Evolutionary conservation across 1,140 invertebrate genomes (phyloP), one percentile per base, ranked within the genome.

Genomic region (Littorina saxatilis): DNA sequence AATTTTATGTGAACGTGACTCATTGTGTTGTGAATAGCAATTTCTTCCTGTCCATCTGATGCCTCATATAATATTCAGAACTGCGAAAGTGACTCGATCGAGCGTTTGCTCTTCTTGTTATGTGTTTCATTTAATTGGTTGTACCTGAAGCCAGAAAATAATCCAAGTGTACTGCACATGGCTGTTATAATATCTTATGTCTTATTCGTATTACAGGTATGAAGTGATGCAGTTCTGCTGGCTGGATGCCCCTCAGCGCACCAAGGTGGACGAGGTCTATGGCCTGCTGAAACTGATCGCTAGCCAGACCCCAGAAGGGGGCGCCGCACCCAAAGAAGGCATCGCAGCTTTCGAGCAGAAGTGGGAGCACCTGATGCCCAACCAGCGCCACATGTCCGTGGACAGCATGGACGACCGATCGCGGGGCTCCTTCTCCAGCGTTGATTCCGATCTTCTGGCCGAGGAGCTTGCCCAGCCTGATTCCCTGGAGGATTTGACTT

Each of bases 151-250:
- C n/a, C n/a, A n/a, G n/a, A n/a, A n/a, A n/a, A n/a, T n/a, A n/a
- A n/a, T n/a, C n/a, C n/a, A n/a, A n/a, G n/a, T n/a, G n/a, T n/a
- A n/a, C n/a, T n/a, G n/a, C n/a, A n/a, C n/a, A n/a, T n/a, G n/a
- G n/a, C n/a, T n/a, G n/a, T n/a, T n/a, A n/a, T n/a, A n/a, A n/a
- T n/a, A n/a, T n/a, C n/a, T n/a, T n/a, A n/a, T n/a, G n/a, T n/a
- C n/a, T n/a, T n/a, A n/a, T 29, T 76, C 61, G 58, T 82, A 37
- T 83, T 83, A 40, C 76, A 91, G 90, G 74, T 87, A 86, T 82
- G 85, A 88, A 35, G 78, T 91, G 23, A 91, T 91, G 87, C 75
- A 84, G 76, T 82, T 85, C 58, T 91, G 90, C 82, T 91, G 89
- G 88, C 73, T 84, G 52, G 76, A 87, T 20, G 61, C 81, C 35